These are phyloP conservation scores for Xenus cinereus DNA, from an alignment of 2,113 vertebrate genomes.

Conservation along the genomic window DNA sequence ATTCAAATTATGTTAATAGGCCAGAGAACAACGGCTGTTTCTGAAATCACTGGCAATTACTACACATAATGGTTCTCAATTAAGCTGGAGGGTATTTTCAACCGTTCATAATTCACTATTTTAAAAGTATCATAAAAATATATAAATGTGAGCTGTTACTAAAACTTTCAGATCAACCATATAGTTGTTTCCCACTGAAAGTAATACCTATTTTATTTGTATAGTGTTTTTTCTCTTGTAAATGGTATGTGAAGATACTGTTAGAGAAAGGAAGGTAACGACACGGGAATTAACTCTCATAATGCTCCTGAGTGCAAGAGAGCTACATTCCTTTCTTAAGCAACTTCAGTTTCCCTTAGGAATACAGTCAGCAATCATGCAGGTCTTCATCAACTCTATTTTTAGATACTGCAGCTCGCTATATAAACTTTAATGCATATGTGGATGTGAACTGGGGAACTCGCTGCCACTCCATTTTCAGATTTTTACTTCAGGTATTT, in stretches of 20 bases:
- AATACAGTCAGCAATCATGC: conserved; percentile 35
- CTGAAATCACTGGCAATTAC: conserved; percentile 97
- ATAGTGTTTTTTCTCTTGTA: background rate
- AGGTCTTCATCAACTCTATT: conserved; percentile 1
- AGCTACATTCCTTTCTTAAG: background rate
- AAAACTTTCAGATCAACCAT: conserved; percentile 71
- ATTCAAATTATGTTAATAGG: conserved; percentile 98
- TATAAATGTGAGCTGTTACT: conserved; percentile 74
- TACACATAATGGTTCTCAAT: conserved; percentile 96
- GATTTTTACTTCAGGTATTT: background rate
- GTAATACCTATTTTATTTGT: background rate
- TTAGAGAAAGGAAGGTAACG: conserved; percentile 51
- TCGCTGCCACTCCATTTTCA: background rate
- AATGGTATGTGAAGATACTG: background rate
- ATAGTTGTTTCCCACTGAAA: conserved; percentile 19
- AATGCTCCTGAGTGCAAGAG: background rate
- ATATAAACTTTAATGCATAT: background rate
- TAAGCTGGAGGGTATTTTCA: conserved; percentile 93
- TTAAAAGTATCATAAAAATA: conserved; percentile 78
- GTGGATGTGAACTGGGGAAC: background rate
- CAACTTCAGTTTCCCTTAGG: conserved; percentile 37
- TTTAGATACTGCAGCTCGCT: background rate
- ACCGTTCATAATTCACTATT: conserved; percentile 76
- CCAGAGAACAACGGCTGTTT: conserved; percentile 91
- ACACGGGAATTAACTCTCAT: background rate